Conservation (phyloP, 2,888 invertebrate genomes). For the Xylophagus ater region DNA sequence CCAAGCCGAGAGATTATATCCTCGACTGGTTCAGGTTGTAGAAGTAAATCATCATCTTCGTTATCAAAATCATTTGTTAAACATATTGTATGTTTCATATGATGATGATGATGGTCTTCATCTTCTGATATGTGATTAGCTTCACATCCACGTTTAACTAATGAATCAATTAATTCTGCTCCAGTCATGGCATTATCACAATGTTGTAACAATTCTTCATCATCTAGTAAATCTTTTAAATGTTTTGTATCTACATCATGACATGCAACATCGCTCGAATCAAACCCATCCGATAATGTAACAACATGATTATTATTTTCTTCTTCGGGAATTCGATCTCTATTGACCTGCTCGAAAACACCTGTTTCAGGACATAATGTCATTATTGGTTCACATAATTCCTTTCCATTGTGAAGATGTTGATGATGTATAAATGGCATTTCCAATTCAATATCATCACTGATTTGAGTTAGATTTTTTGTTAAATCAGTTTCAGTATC, state of each 20-base stretch:
- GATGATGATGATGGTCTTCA: constrained; percentile 30
- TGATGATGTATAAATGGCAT: constrained; percentile 18
- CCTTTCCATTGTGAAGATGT: constrained; percentile 9
- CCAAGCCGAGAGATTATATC: constrained; percentile 54
- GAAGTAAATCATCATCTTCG: constrained; percentile 42
- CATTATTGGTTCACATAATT: constrained; percentile 18
- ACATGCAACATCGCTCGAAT: constrained; percentile 22
- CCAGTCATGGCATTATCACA: constrained; percentile 40
- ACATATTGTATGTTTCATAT: constrained; percentile 37
- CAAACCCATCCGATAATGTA: constrained; percentile 17
- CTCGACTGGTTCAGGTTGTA: constrained; percentile 42
- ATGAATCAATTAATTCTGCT: constrained; percentile 45
- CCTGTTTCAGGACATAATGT: constrained; percentile 34
- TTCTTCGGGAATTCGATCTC: not conserved
- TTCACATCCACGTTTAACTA: constrained; percentile 51
- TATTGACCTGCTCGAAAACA: constrained; percentile 19
- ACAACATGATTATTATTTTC: not conserved
- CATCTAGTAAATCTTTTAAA: constrained; percentile 34
- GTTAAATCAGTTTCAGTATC: constrained; percentile 17
- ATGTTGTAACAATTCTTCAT: constrained; percentile 33
- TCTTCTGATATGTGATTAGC: constrained; percentile 42
- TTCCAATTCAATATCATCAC: constrained; percentile 17
- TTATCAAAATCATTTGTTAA: constrained; percentile 39
- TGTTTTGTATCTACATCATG: constrained; percentile 30
- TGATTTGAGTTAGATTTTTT: constrained; percentile 21